Evolutionary conservation across 2,113 vertebrate species (phyloP), one percentile per base, ranked within the genome.

Genomic region (Seriola quinqueradiata): DNA sequence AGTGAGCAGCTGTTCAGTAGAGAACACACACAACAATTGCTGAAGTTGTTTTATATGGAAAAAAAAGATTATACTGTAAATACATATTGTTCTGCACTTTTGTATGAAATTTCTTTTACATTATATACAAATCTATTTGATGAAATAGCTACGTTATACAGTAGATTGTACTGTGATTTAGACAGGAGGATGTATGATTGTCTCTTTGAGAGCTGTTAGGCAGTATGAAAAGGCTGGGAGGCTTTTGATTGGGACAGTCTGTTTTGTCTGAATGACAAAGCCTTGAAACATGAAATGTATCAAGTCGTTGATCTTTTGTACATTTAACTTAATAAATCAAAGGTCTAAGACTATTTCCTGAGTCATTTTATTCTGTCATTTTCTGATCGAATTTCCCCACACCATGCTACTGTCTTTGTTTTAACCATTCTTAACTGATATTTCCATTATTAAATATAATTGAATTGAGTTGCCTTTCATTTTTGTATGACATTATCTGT

Each of bases 251-350:
- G 92, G 83, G 93, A 91, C 92, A 75, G 77, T 67, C 66, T 46
- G n/a, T 87, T 89, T 91, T 89, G 93, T 94, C 92, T 95, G 87
- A 72, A 93, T 95, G 94, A 94, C 83, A 91, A 93, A 94, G 92
- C 93, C 94, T 91, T 90, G 82, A 90, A 86, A 91, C 83, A 90
- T 90, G 72, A 94, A 92, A 92, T 93, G 92, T 93, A 94, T 92
- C 90, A 87, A 90, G 77, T 92, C 65, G 71, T 86, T 85, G 84
- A 91, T 88, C 82, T 95, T 94, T 95, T 95, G 94, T 96, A 95
- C 92, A 95, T 94, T 94, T 94, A 93, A 95, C 92, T 95, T 94
- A 94, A 95, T 95, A 96, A 95, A 95, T 89, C 76, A 89, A 93
- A 94, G 67, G 83, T 90, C 82, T 89, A 90, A 91, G 79, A 90